phyloP scores from a whole-genome alignment of 1,140 invertebrate genomes.

The Melitaea cinxia region DNA sequence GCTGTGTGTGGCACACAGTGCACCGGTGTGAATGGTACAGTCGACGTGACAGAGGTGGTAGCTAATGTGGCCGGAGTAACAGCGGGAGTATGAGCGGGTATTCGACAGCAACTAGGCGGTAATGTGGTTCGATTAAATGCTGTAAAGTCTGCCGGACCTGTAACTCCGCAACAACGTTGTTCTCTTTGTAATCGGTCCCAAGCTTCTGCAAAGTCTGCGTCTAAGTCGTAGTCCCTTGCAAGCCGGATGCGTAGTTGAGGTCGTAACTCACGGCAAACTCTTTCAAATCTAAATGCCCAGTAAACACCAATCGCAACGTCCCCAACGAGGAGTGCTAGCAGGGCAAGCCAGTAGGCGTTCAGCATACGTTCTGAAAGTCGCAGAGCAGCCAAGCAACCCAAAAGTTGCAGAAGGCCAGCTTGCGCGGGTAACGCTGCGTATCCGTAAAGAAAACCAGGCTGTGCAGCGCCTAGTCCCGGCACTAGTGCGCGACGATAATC shows the following conservation, averaged over 20 bases:
- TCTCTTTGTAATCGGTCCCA: slow-evolving; percentile 92
- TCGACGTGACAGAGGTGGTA: slow-evolving; percentile 85
- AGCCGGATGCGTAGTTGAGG: slow-evolving; percentile 84
- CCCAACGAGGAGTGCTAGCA: slow-evolving; percentile 90
- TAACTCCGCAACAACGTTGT: slow-evolving; percentile 90
- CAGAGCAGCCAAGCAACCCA: slow-evolving; percentile 91
- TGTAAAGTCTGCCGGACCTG: slow-evolving; percentile 85
- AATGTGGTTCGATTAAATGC: slow-evolving; percentile 69
- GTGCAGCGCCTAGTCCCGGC: slow-evolving; percentile 87
- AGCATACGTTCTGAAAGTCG: slow-evolving; percentile 90
- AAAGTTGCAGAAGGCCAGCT: slow-evolving; percentile 85
- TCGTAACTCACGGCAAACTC: slow-evolving; percentile 86
- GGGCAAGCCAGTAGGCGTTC: slow-evolving; percentile 92
- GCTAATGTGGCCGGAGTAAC: slow-evolving; percentile 83
- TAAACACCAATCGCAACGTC: slow-evolving; percentile 93
- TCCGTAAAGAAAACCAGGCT: slow-evolving; percentile 92
- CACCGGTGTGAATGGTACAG: slow-evolving; percentile 61
- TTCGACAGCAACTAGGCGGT: slow-evolving; percentile 82
- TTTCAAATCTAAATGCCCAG: slow-evolving; percentile 92
- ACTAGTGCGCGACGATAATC: slow-evolving; percentile 87
- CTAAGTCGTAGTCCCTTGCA: slow-evolving; percentile 87
- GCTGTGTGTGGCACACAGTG: slow-evolving; percentile 71
- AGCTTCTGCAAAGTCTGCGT: slow-evolving; percentile 87
- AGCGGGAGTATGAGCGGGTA: slow-evolving; percentile 68
- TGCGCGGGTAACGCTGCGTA: slow-evolving; percentile 90